A percentile compares a stretch with the other conserved stretches of the same genome.
Evolutionary conservation across 2,797 vertebrate species (phyloP).

Genomic region (Chanos chanos): DNA sequence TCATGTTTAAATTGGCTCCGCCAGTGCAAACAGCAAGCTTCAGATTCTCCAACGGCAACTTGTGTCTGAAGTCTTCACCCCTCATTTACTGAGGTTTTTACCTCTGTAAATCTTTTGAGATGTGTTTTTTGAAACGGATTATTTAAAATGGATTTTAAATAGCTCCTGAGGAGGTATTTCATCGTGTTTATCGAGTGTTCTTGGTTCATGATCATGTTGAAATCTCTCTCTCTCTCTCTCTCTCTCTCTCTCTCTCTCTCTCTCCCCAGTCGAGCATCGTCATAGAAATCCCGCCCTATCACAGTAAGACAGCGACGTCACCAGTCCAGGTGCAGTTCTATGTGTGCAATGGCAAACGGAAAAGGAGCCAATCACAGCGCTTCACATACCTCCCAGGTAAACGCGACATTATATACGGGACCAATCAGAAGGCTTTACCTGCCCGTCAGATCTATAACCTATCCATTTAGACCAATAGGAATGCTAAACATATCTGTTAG

Average conservation of each 20-base stretch:
- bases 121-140: no score
- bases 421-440: background rate
- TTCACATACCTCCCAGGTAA: conserved; percentile 97
- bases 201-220: background rate
- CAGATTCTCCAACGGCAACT: no score
- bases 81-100: no score
- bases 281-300: conserved; percentile 94
- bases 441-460: no score
- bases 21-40: no score
- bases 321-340: conserved; percentile 97
- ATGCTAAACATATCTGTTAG: no score
- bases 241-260: conserved; percentile 7
- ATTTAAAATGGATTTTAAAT: background rate
- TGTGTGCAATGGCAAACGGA: conserved; percentile 97
- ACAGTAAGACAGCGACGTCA: conserved; percentile 88
- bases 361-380: conserved; percentile 97
- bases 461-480: no score
- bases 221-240: background rate
- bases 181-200: background rate
- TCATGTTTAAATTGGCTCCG: no score
- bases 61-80: no score
- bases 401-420: conserved; percentile 3
- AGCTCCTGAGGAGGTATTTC: background rate
- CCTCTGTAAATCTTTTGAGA: no score
- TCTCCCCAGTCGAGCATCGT: conserved; percentile 81